These are phyloP conservation scores for Pterois miles DNA, from an alignment of 2,797 vertebrate genomes.

Conservation along the genomic window DNA sequence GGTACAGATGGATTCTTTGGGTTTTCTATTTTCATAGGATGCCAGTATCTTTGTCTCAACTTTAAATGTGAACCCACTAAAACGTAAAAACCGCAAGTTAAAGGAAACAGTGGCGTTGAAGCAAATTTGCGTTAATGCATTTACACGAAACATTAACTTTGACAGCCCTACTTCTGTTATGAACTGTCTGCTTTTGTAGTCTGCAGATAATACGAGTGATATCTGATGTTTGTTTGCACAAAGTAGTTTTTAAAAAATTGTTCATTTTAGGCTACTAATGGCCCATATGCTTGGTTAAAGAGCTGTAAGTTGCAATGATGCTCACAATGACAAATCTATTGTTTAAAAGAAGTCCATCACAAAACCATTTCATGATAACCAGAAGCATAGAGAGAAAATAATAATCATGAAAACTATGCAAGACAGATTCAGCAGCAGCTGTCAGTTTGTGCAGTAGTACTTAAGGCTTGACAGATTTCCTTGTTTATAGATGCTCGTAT, in stretches of 20 bases:
- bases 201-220: background rate
- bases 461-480: background rate
- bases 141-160: too few relatives aligned
- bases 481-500: background rate
- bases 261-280: background rate
- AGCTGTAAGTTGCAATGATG: background rate
- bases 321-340: background rate
- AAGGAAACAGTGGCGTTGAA: too few relatives aligned
- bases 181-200: background rate
- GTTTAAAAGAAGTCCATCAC: background rate
- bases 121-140: rapidly evolving
- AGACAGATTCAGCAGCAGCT: background rate
- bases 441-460: background rate
- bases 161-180: background rate
- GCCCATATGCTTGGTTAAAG: background rate
- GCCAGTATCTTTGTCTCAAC: too few relatives aligned
- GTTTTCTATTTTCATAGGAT: too few relatives aligned
- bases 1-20: too few relatives aligned
- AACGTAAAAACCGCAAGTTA: too few relatives aligned
- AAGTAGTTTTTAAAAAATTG: rapidly evolving
- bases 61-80: too few relatives aligned
- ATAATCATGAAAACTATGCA: background rate
- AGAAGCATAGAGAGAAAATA: background rate
- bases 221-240: background rate
- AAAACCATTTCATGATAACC: background rate